phyloP scores from a whole-genome alignment of 2,113 vertebrate genomes.

The Cololabis saira region DNA sequence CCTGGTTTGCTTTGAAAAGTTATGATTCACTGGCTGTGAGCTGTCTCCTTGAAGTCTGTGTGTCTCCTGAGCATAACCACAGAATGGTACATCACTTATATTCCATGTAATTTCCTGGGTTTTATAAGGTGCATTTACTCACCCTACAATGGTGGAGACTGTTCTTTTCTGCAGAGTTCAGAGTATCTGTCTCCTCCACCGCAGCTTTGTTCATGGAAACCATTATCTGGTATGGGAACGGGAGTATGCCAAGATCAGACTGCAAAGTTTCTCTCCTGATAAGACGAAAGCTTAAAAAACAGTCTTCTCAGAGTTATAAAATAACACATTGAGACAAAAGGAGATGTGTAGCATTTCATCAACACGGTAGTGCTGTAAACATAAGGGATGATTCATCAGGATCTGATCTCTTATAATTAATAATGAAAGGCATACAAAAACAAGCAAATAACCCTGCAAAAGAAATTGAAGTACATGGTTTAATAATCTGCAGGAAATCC shows the following conservation, averaged over 20 bases:
- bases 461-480: slow-evolving; percentile 46
- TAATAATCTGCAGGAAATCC: slow-evolving; percentile 58
- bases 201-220: slow-evolving; percentile 71
- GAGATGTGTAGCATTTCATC: neutral
- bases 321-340: slow-evolving; percentile 2
- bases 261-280: slow-evolving; percentile 53
- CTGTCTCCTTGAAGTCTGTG: slow-evolving; percentile 75
- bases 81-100: slow-evolving; percentile 74
- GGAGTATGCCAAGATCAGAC: slow-evolving; percentile 62
- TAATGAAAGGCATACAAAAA: slow-evolving; percentile 31
- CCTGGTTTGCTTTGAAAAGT: slow-evolving; percentile 61
- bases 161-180: slow-evolving; percentile 63
- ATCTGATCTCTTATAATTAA: slow-evolving; percentile 26
- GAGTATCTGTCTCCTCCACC: slow-evolving; percentile 55
- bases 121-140: slow-evolving; percentile 79
- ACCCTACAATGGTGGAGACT: slow-evolving; percentile 61
- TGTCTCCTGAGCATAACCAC: slow-evolving; percentile 68
- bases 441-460: slow-evolving; percentile 35
- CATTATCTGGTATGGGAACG: slow-evolving; percentile 70
- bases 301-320: slow-evolving; percentile 34
- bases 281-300: slow-evolving; percentile 49
- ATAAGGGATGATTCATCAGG: neutral
- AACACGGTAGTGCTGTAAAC: neutral
- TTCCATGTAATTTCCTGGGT: slow-evolving; percentile 78
- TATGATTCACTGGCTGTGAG: slow-evolving; percentile 75